Conservation (phyloP, 2,888 invertebrate species). For the Clivina fossor region DNA sequence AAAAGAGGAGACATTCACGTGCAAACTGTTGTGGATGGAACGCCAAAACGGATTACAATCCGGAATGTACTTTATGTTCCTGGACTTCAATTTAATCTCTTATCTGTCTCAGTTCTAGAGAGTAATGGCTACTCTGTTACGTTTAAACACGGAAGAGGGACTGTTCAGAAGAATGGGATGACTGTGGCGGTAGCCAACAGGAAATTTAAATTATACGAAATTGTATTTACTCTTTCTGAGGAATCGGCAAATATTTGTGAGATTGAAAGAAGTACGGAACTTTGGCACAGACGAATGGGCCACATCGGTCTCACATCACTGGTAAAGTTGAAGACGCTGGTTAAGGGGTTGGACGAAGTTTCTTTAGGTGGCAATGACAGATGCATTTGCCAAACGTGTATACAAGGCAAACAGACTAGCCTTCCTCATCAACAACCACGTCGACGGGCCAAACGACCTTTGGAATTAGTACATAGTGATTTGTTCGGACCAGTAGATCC, state of each 20-base stretch:
- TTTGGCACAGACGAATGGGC: slow-evolving; percentile 34
- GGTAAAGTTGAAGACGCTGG: slow-evolving; percentile 9
- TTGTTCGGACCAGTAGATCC: slow-evolving; percentile 40
- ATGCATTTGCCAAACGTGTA: slow-evolving; percentile 36
- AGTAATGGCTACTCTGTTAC: slow-evolving; percentile 35
- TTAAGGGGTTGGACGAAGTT: slow-evolving; percentile 19
- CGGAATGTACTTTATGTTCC: slow-evolving; percentile 37
- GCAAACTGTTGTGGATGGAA: slow-evolving; percentile 18
- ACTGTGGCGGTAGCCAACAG: slow-evolving; percentile 27
- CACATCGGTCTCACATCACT: slow-evolving; percentile 31
- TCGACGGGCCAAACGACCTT: slow-evolving; percentile 35
- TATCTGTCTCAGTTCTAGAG: slow-evolving; percentile 39
- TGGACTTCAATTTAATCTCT: slow-evolving; percentile 34
- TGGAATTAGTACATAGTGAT: slow-evolving; percentile 42
- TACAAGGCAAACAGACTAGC: slow-evolving; percentile 40
- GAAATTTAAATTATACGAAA: slow-evolving; percentile 32
- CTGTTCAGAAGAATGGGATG: slow-evolving; percentile 31
- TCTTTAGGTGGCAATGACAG: slow-evolving; percentile 10
- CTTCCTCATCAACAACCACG: slow-evolving; percentile 32
- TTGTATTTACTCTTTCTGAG: slow-evolving; percentile 19
- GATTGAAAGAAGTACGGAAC: neutral
- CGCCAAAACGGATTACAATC: slow-evolving; percentile 22
- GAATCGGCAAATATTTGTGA: neutral
- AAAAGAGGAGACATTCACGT: slow-evolving; percentile 40
- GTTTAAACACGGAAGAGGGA: slow-evolving; percentile 38